Evolutionary conservation across 2,113 vertebrate species (phyloP).

Genomic region (Motacilla tschutschensis): DNA sequence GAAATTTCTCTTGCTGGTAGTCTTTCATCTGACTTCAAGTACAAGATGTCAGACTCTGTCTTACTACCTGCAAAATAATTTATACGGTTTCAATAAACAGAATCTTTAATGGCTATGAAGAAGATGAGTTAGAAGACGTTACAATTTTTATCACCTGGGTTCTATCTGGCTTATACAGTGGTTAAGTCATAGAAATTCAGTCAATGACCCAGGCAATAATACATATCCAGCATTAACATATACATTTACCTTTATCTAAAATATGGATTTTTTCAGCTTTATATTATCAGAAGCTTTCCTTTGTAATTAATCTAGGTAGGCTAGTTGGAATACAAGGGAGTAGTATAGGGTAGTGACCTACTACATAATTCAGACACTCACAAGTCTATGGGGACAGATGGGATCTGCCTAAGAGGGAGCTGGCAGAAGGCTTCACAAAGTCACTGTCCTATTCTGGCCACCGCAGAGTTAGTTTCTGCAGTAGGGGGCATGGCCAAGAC

Average conservation of each 20-base stretch:
- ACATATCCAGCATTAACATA: background rate
- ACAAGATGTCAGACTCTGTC: background rate
- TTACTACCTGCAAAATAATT: constrained; percentile 4
- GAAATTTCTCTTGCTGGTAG: background rate
- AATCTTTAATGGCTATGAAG: background rate
- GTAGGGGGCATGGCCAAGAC: background rate
- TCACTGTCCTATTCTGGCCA: background rate
- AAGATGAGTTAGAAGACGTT: background rate
- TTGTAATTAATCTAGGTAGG: background rate
- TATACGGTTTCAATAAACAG: background rate
- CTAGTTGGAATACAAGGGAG: background rate
- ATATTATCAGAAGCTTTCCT: background rate
- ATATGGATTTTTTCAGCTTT: background rate
- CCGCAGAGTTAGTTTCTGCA: background rate
- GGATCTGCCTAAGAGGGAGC: background rate
- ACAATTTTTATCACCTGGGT: background rate
- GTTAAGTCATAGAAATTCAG: background rate
- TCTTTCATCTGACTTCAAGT: constrained; percentile 24
- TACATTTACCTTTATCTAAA: background rate
- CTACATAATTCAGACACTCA: background rate
- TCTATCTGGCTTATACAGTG: background rate
- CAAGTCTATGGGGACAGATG: accelerated
- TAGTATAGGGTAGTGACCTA: accelerated
- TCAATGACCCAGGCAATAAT: background rate
- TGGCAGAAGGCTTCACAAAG: background rate